Percentiles rank a stretch among this genome's conserved stretches.
phyloP scores from a whole-genome alignment of 2,797 vertebrate species.

The Miichthys miiuy region DNA sequence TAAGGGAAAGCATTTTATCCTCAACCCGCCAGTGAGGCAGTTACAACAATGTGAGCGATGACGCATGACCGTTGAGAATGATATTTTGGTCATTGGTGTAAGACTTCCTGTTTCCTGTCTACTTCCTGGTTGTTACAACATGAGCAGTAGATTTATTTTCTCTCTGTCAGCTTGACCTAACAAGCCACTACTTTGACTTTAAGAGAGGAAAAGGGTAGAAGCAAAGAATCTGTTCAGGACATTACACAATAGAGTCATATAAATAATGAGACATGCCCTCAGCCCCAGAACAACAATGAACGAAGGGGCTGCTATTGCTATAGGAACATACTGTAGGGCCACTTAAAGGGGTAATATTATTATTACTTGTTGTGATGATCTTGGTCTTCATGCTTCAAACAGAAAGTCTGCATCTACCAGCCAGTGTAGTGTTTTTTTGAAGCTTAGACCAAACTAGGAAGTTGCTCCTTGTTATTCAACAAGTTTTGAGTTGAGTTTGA shows the following conservation, averaged over 20 bases:
- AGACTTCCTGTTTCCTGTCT: constrained; percentile 77
- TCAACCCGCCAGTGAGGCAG: not conserved
- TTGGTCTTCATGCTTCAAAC: not conserved
- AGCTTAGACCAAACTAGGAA: not conserved
- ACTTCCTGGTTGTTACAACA: constrained; percentile 57
- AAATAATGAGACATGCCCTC: not conserved
- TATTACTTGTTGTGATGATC: not conserved
- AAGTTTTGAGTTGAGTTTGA: constrained; percentile 16
- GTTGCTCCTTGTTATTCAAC: not conserved
- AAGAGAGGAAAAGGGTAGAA: constrained; percentile 31
- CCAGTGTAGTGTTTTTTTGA: constrained; percentile 1
- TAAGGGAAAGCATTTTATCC: constrained; percentile 27
- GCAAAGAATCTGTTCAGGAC: constrained; percentile 9
- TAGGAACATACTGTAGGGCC: not conserved
- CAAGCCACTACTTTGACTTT: constrained; percentile 1
- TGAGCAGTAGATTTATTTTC: constrained; percentile 43
- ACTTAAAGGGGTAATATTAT: not conserved
- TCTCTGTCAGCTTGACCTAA: constrained; percentile 12
- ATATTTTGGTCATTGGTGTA: constrained; percentile 66
- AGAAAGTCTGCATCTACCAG: not conserved
- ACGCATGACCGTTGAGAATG: constrained; percentile 25
- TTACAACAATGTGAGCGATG: constrained; percentile 38
- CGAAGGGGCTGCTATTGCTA: not conserved
- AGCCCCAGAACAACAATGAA: constrained; percentile 11
- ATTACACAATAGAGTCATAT: constrained; percentile 30